Evolutionary conservation across 1,140 invertebrate genomes (phyloP).

Genomic region (Eupristina koningsbergeri): DNA sequence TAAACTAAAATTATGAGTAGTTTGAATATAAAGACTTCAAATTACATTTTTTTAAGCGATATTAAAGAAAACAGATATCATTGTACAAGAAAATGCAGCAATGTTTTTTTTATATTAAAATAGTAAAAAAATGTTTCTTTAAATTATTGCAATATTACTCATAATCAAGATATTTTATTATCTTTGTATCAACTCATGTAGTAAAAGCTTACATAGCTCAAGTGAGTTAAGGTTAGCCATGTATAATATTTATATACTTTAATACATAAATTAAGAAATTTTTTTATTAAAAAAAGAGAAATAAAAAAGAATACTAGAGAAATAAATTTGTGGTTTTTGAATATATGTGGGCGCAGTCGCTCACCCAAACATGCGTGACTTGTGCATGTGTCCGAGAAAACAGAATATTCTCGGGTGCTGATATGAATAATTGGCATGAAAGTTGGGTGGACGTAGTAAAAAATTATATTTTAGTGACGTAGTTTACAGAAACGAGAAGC

Average conservation of each 20-base stretch:
- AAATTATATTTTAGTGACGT: slow-evolving; percentile 4
- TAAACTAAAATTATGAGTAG: too few species aligned
- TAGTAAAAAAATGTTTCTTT: neutral
- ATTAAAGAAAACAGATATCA: too few species aligned
- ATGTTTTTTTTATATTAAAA: too few species aligned
- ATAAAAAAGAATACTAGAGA: neutral
- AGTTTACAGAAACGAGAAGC: neutral
- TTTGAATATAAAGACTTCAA: too few species aligned
- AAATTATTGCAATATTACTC: too few species aligned
- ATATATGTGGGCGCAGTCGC: neutral
- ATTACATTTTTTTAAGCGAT: too few species aligned
- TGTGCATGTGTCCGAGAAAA: slow-evolving; percentile 5
- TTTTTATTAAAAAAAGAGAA: neutral
- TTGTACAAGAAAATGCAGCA: too few species aligned
- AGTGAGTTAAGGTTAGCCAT: neutral
- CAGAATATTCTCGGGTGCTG: slow-evolving; percentile 17
- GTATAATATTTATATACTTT: neutral
- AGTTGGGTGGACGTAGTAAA: slow-evolving; percentile 4
- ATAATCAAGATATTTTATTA: neutral
- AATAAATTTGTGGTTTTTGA: neutral
- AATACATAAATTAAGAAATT: slow-evolving; percentile 4
- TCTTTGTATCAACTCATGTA: neutral
- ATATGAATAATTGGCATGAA: slow-evolving; percentile 42
- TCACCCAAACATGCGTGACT: neutral
- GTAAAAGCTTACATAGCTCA: neutral